A percentile compares a stretch with the other conserved stretches of the same genome.
phyloP scores from a whole-genome alignment of 2,113 vertebrate genomes.

The Alligator sinensis region DNA sequence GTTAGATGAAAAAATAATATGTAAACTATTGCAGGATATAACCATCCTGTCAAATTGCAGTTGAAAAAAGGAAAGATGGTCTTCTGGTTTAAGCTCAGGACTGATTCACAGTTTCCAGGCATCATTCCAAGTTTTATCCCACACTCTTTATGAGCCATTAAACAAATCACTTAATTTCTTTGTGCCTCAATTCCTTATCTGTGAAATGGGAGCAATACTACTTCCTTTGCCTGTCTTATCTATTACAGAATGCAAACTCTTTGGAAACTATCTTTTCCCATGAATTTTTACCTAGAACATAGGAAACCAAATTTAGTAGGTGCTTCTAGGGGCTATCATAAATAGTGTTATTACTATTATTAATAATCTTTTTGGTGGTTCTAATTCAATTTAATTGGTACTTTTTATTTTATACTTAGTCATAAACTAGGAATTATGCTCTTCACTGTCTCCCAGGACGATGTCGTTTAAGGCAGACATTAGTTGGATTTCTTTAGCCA shows the following conservation, averaged over 20 bases:
- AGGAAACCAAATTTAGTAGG: not conserved
- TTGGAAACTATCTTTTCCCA: not conserved
- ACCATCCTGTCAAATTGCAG: not conserved
- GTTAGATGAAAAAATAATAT: not conserved
- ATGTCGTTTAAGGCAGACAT: accelerated
- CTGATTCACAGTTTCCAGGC: not conserved
- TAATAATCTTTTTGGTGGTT: not conserved
- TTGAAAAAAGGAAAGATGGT: not conserved
- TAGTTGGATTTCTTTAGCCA: not conserved
- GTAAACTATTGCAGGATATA: not conserved
- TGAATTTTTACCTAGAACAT: not conserved
- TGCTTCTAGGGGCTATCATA: not conserved
- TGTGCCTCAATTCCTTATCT: accelerated
- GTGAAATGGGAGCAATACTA: not conserved
- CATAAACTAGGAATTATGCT: not conserved
- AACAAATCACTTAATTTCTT: not conserved
- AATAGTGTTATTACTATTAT: slow-evolving; percentile 3
- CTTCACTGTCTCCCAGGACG: not conserved
- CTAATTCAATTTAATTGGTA: not conserved
- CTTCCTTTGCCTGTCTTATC: not conserved
- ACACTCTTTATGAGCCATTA: not conserved
- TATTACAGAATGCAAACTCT: not conserved
- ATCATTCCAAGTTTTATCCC: not conserved
- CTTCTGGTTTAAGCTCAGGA: not conserved
- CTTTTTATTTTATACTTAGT: not conserved